Evolutionary conservation across 2,113 vertebrate genomes (phyloP).

Genomic region (Eudyptes chrysolophus): DNA sequence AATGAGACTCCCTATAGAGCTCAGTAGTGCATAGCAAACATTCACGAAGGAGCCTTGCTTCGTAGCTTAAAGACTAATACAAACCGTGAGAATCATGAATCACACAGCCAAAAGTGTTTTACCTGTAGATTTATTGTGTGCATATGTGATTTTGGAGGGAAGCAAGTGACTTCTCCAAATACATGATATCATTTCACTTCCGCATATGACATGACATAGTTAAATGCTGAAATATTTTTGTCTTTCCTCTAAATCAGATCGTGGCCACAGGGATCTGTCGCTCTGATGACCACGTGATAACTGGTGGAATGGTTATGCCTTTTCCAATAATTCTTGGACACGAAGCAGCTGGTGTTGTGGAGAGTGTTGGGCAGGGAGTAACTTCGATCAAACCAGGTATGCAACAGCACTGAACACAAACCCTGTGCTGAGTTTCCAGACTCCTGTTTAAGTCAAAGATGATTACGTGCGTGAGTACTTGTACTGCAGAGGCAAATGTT

Average conservation of each 20-base stretch:
- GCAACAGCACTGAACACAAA: background rate
- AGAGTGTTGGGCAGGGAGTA: slow-evolving; percentile 80
- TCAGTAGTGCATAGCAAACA: background rate
- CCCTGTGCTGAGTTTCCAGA: background rate
- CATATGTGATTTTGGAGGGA: background rate
- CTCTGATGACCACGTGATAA: slow-evolving; percentile 79
- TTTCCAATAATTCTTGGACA: slow-evolving; percentile 89
- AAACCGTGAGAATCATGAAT: background rate
- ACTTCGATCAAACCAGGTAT: slow-evolving; percentile 71
- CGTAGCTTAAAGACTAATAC: background rate
- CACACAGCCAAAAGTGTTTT: background rate
- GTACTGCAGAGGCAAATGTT: background rate
- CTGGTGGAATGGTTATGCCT: slow-evolving; percentile 65
- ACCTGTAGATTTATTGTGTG: background rate
- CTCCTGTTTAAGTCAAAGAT: background rate
- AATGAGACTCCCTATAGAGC: background rate
- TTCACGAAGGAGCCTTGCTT: background rate
- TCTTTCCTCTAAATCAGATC: slow-evolving; percentile 59
- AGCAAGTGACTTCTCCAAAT: background rate
- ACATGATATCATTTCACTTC: background rate
- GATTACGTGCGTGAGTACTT: accelerated
- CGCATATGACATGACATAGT: accelerated
- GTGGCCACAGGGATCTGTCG: slow-evolving; percentile 87
- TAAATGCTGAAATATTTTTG: background rate
- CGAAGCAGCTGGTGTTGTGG: slow-evolving; percentile 85